Base-by-base conservation (phyloP, 2,888 invertebrate genomes). In the Orthosia gracilis region DNA sequence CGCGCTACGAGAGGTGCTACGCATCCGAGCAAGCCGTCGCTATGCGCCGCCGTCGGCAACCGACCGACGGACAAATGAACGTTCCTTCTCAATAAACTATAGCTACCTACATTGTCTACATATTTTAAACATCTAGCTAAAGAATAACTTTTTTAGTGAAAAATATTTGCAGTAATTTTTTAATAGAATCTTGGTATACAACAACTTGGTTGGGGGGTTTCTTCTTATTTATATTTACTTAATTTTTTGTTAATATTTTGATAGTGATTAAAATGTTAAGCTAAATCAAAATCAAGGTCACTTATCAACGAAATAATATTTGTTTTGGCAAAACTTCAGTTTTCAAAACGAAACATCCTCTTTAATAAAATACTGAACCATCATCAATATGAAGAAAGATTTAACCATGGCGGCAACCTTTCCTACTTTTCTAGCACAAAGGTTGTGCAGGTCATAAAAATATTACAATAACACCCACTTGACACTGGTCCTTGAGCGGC, bases 1-100 rank as follows among this genome's bases (percentile, higher is more conserved):
- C 87, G 83, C 55, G 71, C 62, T 76, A 78, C 77, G 81, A 76
- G 61, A 63, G 52, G 58, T 75, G 79, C 85, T 75, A 75, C 69
- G 84, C 67, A 54, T 26, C 12, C 40, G 4, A 12, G 26, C 74
- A 69, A 12, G 40, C 73, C 84, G 77, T 71, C 77, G 76, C 78
- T 9, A 40, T 40, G 9, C 63, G 45, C 72, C 74, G 82, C 92
- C 92, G 92, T 87, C 92, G 93, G 92, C 85, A 87, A 85, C 63
- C 73, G 70, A 18, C 91, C 92, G 91, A 87, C 91, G 91, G 91
- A 69, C 55, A 62, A 31, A 75, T 67, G 26, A 76, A 76, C 76
- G 49, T 64, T 72, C 21, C 47, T 62, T 49, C 17, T 31, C 21
- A 52, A 70, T 58, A 18, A 78, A 68, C 54, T 55, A 49, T 55